Percentiles rank a stretch among this genome's conserved stretches.
These are phyloP conservation scores for Caenorhabditis zanzibari DNA, from an alignment of 2,888 invertebrate species.

Conservation along the genomic window DNA sequence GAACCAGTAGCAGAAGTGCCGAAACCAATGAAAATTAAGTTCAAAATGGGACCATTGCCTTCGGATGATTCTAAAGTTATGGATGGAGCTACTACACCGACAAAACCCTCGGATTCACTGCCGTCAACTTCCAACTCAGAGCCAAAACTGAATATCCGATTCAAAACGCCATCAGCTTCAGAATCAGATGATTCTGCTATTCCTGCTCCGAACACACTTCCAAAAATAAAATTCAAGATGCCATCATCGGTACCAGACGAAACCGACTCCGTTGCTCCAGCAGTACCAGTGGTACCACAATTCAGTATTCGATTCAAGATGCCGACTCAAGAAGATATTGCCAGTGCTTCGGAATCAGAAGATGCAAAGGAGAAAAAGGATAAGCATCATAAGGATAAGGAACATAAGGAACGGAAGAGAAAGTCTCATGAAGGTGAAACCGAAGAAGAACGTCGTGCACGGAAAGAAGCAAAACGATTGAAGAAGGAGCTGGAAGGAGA, in stretches of 20 bases:
- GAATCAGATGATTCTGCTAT: not conserved
- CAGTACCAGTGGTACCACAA: too few relatives aligned
- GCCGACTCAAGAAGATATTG: not conserved
- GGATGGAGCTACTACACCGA: not conserved
- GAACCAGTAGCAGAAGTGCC: not conserved
- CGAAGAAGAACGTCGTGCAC: slow-evolving; percentile 43
- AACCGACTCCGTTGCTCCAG: not conserved
- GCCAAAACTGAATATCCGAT: not conserved
- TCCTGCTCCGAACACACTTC: not conserved
- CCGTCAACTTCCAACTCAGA: not conserved
- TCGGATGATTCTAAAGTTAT: too few relatives aligned
- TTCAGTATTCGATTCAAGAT: not conserved
- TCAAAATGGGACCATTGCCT: not conserved
- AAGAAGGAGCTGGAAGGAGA: slow-evolving; percentile 6
- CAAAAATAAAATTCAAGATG: not conserved
- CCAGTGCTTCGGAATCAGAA: not conserved
- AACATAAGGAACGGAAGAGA: slow-evolving; percentile 30
- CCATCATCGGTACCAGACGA: not conserved
- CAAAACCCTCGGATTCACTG: too few relatives aligned
- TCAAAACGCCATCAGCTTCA: not conserved
- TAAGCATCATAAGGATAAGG: too few relatives aligned
- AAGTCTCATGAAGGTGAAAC: slow-evolving; percentile 45
- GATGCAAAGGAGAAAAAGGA: slow-evolving; percentile 14
- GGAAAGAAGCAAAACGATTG: slow-evolving; percentile 38
- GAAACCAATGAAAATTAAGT: not conserved